Conservation (phyloP, 2,113 vertebrate species). For the Zapornia atra region DNA sequence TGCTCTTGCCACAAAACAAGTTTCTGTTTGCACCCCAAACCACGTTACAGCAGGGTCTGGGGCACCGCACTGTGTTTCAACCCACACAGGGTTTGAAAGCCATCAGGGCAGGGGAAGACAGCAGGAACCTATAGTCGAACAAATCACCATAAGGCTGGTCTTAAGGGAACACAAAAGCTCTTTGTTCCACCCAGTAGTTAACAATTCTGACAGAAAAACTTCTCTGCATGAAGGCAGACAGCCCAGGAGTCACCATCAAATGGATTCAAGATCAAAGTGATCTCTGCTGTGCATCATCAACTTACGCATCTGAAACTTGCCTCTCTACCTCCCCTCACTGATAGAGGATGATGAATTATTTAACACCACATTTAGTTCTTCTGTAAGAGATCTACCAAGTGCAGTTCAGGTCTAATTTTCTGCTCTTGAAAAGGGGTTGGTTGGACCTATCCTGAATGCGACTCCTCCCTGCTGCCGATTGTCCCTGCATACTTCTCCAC, state of each 20-base stretch:
- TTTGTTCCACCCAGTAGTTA: neutral
- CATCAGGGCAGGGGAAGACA: neutral
- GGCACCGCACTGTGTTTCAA: neutral
- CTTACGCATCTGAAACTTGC: neutral
- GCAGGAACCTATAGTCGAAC: neutral
- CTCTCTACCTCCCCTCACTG: neutral
- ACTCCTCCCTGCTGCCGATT: neutral
- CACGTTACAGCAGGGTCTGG: rapidly evolving
- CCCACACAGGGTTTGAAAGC: neutral
- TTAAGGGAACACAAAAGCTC: neutral
- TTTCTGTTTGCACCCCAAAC: neutral
- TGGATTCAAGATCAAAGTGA: neutral
- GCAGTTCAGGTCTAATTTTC: neutral
- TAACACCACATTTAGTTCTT: neutral
- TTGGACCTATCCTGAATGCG: neutral
- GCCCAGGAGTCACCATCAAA: neutral
- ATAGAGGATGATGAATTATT: neutral
- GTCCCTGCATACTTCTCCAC: neutral
- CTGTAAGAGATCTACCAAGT: neutral
- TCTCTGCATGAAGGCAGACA: neutral
- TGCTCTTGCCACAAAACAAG: neutral
- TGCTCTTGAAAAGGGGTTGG: neutral
- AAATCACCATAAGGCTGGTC: neutral
- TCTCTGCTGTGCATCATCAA: neutral
- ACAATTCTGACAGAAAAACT: neutral